Percentiles rank a stretch among this genome's conserved stretches.
Evolutionary conservation across 2,113 vertebrate genomes (phyloP).

Genomic region (Ictalurus punctatus): DNA sequence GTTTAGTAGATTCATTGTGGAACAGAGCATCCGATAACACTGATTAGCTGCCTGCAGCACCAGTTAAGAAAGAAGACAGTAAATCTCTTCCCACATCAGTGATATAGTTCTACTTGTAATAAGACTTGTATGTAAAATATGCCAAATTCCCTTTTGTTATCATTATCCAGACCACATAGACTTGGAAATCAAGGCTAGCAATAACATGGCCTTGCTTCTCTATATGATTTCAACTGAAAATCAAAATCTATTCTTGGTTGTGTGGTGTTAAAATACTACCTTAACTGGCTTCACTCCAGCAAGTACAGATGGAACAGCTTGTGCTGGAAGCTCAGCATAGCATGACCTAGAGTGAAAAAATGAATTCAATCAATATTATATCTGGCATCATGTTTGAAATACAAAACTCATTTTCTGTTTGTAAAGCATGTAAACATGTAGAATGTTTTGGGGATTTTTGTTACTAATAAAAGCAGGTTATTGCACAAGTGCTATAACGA

Average conservation of each 20-base stretch:
- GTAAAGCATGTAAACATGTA: background rate
- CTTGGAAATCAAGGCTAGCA: background rate
- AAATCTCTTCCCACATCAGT: background rate
- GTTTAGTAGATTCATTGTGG: background rate
- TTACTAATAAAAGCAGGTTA: background rate
- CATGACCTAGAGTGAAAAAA: slow-evolving; percentile 72
- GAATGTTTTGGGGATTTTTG: background rate
- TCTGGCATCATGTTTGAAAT: background rate
- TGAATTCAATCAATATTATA: background rate
- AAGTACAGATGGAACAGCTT: slow-evolving; percentile 85
- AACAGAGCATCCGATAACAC: background rate
- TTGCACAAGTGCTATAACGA: background rate
- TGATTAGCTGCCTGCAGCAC: background rate
- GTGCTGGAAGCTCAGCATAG: slow-evolving; percentile 86
- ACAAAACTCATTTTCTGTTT: background rate
- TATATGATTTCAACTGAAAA: background rate
- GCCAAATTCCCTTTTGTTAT: background rate
- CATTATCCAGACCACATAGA: background rate
- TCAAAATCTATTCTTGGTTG: background rate
- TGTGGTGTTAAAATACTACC: slow-evolving; percentile 48
- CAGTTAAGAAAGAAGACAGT: background rate
- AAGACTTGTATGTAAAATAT: background rate
- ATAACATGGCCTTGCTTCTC: background rate
- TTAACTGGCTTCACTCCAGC: slow-evolving; percentile 77
- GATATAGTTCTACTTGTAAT: background rate